A percentile compares a stretch with the other conserved stretches of the same genome.
phyloP scores from a whole-genome alignment of 2,888 invertebrate species.

The Chromoteleia sp. region DNA sequence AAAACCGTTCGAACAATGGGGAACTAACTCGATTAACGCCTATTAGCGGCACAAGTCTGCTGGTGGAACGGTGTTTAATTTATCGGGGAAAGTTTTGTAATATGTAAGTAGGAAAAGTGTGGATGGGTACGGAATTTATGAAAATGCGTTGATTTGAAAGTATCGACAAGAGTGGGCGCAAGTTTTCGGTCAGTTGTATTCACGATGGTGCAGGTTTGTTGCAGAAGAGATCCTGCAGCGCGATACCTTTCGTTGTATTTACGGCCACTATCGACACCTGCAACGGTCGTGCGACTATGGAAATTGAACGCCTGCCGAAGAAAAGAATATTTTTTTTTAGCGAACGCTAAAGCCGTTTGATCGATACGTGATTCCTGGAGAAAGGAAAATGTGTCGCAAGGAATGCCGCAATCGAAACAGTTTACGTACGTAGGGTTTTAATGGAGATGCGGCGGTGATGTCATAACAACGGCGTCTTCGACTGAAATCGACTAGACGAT shows the following conservation, averaged over 20 bases:
- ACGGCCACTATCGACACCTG: conserved; percentile 13
- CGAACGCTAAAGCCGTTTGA: conserved; percentile 38
- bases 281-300: conserved; percentile 27
- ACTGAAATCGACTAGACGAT: conserved; percentile 35
- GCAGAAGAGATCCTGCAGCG: neutral
- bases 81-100: conserved; percentile 27
- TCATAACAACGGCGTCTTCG: conserved; percentile 48
- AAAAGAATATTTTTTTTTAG: conserved; percentile 9
- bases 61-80: conserved; percentile 17
- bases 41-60: conserved; percentile 14
- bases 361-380: conserved; percentile 37
- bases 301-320: conserved; percentile 1
- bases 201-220: neutral
- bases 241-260: conserved; percentile 15
- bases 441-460: conserved; percentile 39
- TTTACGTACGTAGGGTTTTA: conserved; percentile 25
- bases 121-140: neutral
- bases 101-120: conserved; percentile 1
- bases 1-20: conserved; percentile 13
- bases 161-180: neutral
- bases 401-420: neutral
- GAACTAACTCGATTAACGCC: conserved; percentile 39
- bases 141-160: conserved; percentile 4
- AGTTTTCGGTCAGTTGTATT: neutral
- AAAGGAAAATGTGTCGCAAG: conserved; percentile 28